Base-by-base conservation (phyloP, 1,140 invertebrate species). In the Cherax quadricarinatus region DNA sequence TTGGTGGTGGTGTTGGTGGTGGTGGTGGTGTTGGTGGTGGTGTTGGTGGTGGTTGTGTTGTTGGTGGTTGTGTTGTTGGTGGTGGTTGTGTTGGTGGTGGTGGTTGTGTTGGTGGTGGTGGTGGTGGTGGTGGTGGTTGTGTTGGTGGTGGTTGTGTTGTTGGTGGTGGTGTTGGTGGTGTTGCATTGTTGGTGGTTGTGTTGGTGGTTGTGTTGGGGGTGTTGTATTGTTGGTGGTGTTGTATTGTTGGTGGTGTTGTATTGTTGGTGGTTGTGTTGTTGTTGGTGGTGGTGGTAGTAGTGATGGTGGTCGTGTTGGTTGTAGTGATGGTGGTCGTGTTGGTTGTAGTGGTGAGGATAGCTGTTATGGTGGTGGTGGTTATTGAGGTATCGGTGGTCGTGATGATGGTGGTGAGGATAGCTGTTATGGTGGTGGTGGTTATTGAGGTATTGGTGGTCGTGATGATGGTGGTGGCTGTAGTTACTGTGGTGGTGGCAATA, bases 221-320 rank as follows among this genome's bases (percentile, higher is more conserved):
- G n/a, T 84, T 41, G 53, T n/a, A n/a, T n/a, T n/a, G n/a, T n/a
- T 84, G 62, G 82, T 84, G 82, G 81, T 60, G 53, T 83, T 53
- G n/a, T 84, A 53, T 57, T 62, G 53, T 16, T 84, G 80, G 80
- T 82, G 48, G 82, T 57, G 7, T 84, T 41, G 53, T 66, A 21
- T 6, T 66, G 62, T 6, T 66, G 62, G 62, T 66, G 62, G 62
- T 66, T 6, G 62, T 66, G 6, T 6, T 66, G 18, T 6, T 66
- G 62, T 6, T 66, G 18, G 62, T 66, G 62, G 62, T 66, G 18
- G 62, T 66, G 62, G 62, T 66, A 16, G 62, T 21, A 16, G 62
- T 66, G 18, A 16, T 66, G 62, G 62, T 66, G 62, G 62, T 10
- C 6, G 62, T 66, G 18, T 6, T 66, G 10, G 18, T 66, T 6